Evolutionary conservation across 2,888 invertebrate species (phyloP).

Genomic region (Acleris cristana): DNA sequence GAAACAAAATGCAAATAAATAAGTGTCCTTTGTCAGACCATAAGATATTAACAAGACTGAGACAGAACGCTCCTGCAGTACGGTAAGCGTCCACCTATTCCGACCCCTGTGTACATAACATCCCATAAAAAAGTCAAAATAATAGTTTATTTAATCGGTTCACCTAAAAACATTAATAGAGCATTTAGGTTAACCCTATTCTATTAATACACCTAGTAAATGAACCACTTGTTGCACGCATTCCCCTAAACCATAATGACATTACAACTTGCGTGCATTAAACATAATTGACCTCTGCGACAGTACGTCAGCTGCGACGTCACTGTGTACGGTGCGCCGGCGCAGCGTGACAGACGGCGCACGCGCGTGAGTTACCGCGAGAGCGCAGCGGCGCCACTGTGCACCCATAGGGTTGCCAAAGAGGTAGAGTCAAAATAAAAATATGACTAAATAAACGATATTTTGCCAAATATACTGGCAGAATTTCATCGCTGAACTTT

Average conservation of each 20-base stretch:
- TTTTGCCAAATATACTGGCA: no score
- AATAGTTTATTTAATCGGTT: no score
- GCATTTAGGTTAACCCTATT: no score
- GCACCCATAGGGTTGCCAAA: slow-evolving; percentile 23
- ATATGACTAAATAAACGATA: no score
- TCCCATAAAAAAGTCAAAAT: no score
- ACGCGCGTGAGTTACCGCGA: slow-evolving; percentile 27
- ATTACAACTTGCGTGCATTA: not conserved
- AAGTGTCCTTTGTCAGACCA: slow-evolving; percentile 4
- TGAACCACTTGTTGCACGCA: no score
- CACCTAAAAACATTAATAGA: no score
- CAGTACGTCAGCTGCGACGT: not conserved
- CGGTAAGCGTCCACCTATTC: no score
- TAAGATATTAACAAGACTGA: slow-evolving; percentile 10
- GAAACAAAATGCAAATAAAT: not conserved
- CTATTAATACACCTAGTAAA: no score
- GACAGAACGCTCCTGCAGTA: not conserved
- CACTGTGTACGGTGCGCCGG: slow-evolving; percentile 38
- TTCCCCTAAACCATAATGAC: no score
- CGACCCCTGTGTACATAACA: no score
- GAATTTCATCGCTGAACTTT: no score
- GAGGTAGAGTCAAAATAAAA: not conserved
- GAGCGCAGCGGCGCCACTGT: slow-evolving; percentile 28
- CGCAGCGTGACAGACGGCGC: slow-evolving; percentile 27
- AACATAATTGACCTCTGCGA: not conserved